Conservation (phyloP, 1,140 invertebrate genomes). For the Druon quercuslanigerum region DNA sequence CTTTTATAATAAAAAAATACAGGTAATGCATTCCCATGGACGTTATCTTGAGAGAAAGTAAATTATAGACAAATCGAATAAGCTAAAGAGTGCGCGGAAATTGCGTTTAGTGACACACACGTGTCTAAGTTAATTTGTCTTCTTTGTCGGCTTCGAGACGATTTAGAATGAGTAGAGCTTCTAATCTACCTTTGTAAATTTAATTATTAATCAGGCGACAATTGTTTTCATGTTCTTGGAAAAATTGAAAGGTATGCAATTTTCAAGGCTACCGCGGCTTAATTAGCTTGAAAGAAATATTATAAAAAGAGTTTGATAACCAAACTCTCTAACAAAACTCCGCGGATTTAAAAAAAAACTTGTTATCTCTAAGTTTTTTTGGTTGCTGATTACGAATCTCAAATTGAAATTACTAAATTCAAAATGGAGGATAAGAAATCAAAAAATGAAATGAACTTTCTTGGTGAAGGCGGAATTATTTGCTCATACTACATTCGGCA, state of each 20-base stretch:
- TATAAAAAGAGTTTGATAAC: no score
- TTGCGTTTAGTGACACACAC: constrained; percentile 2
- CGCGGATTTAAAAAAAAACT: no score
- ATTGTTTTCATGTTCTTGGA: not conserved
- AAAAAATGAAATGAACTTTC: no score
- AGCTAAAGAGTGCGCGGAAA: constrained; percentile 5
- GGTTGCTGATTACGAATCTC: no score
- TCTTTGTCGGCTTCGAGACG: not conserved
- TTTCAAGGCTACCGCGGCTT: no score
- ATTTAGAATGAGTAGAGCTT: constrained; percentile 1
- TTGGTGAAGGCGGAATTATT: no score
- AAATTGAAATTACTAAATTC: no score
- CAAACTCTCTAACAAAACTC: no score
- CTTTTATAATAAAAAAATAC: not conserved
- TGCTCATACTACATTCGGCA: no score
- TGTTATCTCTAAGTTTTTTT: no score
- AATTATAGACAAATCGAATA: constrained; percentile 47
- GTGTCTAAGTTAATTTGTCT: constrained; percentile 23
- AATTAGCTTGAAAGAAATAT: no score
- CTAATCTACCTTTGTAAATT: not conserved
- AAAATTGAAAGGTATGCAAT: not conserved
- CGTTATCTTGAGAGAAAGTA: constrained; percentile 53
- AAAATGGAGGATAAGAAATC: no score
- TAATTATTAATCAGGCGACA: not conserved
- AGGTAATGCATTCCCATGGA: constrained; percentile 46